Evolutionary conservation across 1,140 invertebrate species (phyloP).

Genomic region (Patella vulgata): DNA sequence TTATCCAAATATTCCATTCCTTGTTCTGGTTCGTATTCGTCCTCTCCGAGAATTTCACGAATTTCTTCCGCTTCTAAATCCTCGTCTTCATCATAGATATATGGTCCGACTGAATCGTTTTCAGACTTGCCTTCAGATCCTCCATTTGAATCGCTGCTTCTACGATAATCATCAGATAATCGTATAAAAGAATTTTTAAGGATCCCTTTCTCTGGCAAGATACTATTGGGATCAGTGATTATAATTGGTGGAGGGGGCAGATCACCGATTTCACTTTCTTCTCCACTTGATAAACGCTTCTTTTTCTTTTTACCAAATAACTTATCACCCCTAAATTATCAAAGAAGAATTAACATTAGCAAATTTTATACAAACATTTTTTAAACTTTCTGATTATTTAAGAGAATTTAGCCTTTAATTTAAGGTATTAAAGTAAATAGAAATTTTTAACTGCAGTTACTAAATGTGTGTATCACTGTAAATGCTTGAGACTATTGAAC

Average conservation of each 20-base stretch:
- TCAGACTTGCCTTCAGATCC: constrained; percentile 41
- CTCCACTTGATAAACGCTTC: constrained; percentile 47
- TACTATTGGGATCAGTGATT: constrained; percentile 53
- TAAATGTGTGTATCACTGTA: too few species aligned
- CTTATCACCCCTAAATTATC: constrained; percentile 30
- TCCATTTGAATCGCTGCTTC: constrained; percentile 30
- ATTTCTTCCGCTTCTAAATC: constrained; percentile 57
- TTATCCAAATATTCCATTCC: constrained; percentile 55
- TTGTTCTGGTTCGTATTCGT: constrained; percentile 37
- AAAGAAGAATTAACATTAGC: not conserved
- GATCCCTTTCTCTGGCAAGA: constrained; percentile 58
- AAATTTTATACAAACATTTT: too few species aligned
- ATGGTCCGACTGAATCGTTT: constrained; percentile 46
- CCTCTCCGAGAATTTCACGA: constrained; percentile 50
- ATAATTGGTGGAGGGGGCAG: constrained; percentile 59
- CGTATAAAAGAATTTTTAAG: constrained; percentile 46
- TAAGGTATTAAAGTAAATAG: too few species aligned
- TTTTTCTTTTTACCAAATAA: constrained; percentile 42
- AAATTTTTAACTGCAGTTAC: too few species aligned
- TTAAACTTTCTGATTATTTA: too few species aligned
- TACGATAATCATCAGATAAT: constrained; percentile 27
- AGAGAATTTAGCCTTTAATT: too few species aligned
- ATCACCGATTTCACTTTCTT: constrained; percentile 59
- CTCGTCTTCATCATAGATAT: constrained; percentile 52
- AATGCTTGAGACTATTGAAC: too few species aligned